These are phyloP conservation scores for Calcarius lapponicus DNA, from an alignment of 2,797 vertebrate genomes.

Conservation along the genomic window DNA sequence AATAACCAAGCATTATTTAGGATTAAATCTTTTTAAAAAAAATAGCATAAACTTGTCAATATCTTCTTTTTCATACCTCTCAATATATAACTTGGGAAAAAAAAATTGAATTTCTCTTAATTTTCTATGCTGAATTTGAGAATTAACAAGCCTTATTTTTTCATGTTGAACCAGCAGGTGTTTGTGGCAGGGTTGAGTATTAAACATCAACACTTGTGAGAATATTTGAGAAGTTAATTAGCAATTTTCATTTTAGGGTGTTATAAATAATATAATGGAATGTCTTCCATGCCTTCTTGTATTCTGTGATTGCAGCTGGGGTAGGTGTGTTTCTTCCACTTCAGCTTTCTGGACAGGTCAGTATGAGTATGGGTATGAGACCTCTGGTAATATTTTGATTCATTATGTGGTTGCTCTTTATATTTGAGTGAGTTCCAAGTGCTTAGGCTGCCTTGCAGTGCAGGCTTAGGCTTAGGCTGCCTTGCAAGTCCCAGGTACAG, in stretches of 20 bases:
- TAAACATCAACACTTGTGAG: not conserved
- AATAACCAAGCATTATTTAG: not conserved
- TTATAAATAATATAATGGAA: not conserved
- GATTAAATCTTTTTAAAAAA: not conserved
- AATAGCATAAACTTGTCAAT: not conserved
- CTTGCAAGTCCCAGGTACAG: not conserved
- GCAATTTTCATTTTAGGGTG: not conserved
- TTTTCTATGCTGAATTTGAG: not conserved
- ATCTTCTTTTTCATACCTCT: not conserved
- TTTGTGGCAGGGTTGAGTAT: not conserved
- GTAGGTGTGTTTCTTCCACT: not conserved
- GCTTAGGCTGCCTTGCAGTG: not conserved
- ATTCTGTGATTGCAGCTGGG: not conserved
- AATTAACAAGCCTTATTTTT: not conserved
- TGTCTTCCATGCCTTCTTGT: not conserved
- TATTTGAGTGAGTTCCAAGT: not conserved
- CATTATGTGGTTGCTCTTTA: not conserved
- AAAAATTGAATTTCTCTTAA: rapidly evolving
- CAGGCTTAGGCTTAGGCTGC: not conserved
- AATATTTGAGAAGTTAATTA: not conserved
- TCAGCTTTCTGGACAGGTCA: not conserved
- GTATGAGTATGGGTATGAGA: not conserved
- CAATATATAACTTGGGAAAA: not conserved
- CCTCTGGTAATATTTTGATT: not conserved
- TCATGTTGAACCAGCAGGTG: not conserved